A percentile compares a stretch with the other conserved stretches of the same genome.
These are phyloP conservation scores for Drosophila niveifrons DNA, from an alignment of 2,888 invertebrate genomes.

Conservation along the genomic window DNA sequence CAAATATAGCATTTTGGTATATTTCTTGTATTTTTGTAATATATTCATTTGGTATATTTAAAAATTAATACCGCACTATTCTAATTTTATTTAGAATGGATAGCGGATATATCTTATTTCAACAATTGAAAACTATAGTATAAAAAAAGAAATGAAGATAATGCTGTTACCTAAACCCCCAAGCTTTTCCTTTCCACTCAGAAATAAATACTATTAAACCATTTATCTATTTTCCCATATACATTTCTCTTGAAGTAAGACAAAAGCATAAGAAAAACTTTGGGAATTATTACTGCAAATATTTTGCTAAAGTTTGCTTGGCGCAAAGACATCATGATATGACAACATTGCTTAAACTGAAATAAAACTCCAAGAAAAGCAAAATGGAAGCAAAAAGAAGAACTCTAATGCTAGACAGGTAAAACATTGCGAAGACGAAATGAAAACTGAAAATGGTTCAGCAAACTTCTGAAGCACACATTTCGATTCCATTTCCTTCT, in stretches of 20 bases:
- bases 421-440: slow-evolving; percentile 11
- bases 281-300: neutral
- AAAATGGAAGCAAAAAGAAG: neutral
- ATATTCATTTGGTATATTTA: too few relatives aligned
- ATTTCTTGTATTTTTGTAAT: too few relatives aligned
- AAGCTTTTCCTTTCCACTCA: too few relatives aligned
- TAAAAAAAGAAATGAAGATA: too few relatives aligned
- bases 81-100: too few relatives aligned
- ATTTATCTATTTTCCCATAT: neutral
- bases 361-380: slow-evolving; percentile 3
- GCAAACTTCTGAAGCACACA: slow-evolving; percentile 26
- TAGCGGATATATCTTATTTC: too few relatives aligned
- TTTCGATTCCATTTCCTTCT: slow-evolving; percentile 3
- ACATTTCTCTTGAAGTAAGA: neutral
- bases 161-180: too few relatives aligned
- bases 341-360: slow-evolving; percentile 11
- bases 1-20: too few relatives aligned
- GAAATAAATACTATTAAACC: neutral
- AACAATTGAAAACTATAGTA: too few relatives aligned
- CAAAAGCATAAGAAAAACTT: neutral
- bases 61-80: too few relatives aligned
- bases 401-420: slow-evolving; percentile 12
- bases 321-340: neutral
- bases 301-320: neutral
- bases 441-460: slow-evolving; percentile 29